Percentiles rank a stretch among this genome's conserved stretches.
These are phyloP conservation scores for Atrina japonica DNA, from an alignment of 2,888 invertebrate species.

Conservation along the genomic window DNA sequence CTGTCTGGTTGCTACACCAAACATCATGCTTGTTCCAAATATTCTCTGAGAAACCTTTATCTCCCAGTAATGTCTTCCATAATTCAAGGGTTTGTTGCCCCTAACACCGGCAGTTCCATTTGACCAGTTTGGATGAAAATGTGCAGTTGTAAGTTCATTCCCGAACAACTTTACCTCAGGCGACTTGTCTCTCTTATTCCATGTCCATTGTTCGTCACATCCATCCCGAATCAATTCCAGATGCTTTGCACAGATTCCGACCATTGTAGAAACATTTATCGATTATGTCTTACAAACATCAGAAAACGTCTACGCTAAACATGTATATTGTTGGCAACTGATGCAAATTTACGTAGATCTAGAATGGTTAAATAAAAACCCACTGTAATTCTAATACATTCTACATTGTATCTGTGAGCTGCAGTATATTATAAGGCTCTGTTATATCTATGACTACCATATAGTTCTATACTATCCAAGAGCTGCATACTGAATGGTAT, in stretches of 20 bases:
- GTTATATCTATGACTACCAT: background rate
- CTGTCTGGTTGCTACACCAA: conserved; percentile 85
- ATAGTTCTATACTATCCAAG: background rate
- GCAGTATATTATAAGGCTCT: too few species aligned
- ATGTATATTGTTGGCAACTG: too few species aligned
- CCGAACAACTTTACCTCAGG: conserved; percentile 83
- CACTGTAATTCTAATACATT: too few species aligned
- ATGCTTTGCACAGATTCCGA: conserved; percentile 19
- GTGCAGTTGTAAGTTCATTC: conserved; percentile 82
- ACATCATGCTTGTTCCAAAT: conserved; percentile 90
- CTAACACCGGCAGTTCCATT: conserved; percentile 88
- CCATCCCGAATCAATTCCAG: conserved; percentile 79
- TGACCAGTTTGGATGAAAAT: conserved; percentile 89
- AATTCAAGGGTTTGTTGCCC: conserved; percentile 86
- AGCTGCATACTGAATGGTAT: background rate
- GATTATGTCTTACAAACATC: too few species aligned
- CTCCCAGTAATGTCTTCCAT: conserved; percentile 85
- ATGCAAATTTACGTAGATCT: too few species aligned
- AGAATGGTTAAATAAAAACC: too few species aligned
- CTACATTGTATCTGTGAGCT: too few species aligned
- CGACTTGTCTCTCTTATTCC: conserved; percentile 84
- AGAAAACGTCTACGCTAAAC: too few species aligned
- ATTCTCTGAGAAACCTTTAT: conserved; percentile 84
- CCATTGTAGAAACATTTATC: conserved; percentile 16
- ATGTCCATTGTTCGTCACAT: conserved; percentile 87